These are phyloP conservation scores for Nemapogon koenigi DNA, from an alignment of 2,888 invertebrate species.

Conservation along the genomic window DNA sequence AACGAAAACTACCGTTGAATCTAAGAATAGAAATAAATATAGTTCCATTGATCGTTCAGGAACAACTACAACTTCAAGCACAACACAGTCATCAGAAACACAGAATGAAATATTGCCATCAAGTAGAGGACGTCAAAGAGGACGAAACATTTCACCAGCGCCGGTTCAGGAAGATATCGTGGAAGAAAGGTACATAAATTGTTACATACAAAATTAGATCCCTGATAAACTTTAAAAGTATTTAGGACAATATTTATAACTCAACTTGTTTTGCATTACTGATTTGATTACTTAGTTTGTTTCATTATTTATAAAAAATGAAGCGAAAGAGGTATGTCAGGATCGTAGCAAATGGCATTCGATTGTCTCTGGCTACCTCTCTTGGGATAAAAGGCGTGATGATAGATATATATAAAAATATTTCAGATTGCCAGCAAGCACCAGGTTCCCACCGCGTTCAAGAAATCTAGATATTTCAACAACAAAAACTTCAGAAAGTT, in stretches of 20 bases:
- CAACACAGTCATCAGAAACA: slow-evolving; percentile 60
- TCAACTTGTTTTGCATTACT: slow-evolving; percentile 15
- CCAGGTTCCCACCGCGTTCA: slow-evolving; percentile 82
- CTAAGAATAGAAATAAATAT: slow-evolving; percentile 60
- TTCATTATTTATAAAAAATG: slow-evolving; percentile 35
- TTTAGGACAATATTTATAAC: slow-evolving; percentile 6
- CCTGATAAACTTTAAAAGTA: too few species aligned
- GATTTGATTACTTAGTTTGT: slow-evolving; percentile 19
- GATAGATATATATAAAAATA: too few species aligned
- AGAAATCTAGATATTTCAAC: slow-evolving; percentile 56
- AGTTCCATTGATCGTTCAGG: slow-evolving; percentile 58
- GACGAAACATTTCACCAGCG: slow-evolving; percentile 49
- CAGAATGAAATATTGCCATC: slow-evolving; percentile 71
- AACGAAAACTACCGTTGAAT: slow-evolving; percentile 46
- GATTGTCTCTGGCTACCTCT: too few species aligned
- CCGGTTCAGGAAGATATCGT: slow-evolving; percentile 59
- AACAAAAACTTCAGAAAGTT: slow-evolving; percentile 47
- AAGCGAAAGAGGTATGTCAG: too few species aligned
- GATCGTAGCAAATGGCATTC: too few species aligned
- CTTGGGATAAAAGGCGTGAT: too few species aligned
- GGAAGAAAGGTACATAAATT: slow-evolving; percentile 46
- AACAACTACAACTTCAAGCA: slow-evolving; percentile 36
- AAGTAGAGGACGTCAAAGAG: slow-evolving; percentile 52
- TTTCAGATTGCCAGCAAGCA: slow-evolving; percentile 76
- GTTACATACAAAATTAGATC: not conserved